These are phyloP conservation scores for Jordanella pulchra DNA, from an alignment of 2,797 vertebrate species.

Conservation along the genomic window DNA sequence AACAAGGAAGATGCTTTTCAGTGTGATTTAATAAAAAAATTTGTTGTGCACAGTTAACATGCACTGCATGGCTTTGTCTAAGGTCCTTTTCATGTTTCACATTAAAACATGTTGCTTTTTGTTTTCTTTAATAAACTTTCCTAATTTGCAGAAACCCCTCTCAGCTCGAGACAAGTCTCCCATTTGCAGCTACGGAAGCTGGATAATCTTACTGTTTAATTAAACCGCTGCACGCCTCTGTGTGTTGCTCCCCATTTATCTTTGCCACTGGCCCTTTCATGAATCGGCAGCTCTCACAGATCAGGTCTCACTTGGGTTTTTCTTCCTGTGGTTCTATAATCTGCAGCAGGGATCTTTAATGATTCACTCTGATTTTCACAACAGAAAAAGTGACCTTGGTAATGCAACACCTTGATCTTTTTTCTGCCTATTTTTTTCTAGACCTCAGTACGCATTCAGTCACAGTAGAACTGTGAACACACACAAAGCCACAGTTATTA, in stretches of 20 bases:
- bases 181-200: neutral
- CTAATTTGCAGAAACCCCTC: neutral
- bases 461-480: slow-evolving; percentile 11
- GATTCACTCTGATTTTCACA: slow-evolving; percentile 19
- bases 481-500: slow-evolving; percentile 26
- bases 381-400: slow-evolving; percentile 32
- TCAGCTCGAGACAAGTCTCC: neutral
- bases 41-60: neutral
- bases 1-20: neutral
- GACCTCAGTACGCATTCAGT: slow-evolving; percentile 14
- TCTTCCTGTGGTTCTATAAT: slow-evolving; percentile 8
- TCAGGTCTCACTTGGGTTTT: slow-evolving; percentile 17
- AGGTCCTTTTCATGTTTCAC: too few relatives aligned
- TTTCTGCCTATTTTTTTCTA: slow-evolving; percentile 9
- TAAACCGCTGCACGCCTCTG: slow-evolving; percentile 1
- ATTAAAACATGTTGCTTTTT: too few relatives aligned
- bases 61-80: neutral
- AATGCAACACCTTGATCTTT: slow-evolving; percentile 30
- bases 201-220: slow-evolving; percentile 12
- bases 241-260: slow-evolving; percentile 27
- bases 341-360: slow-evolving; percentile 10
- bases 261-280: slow-evolving; percentile 24
- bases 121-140: slow-evolving; percentile 1
- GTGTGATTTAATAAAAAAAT: neutral
- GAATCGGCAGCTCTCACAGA: slow-evolving; percentile 27